These are phyloP conservation scores for Manis javanica DNA, from an alignment of 2,797 vertebrate species.

Conservation along the genomic window DNA sequence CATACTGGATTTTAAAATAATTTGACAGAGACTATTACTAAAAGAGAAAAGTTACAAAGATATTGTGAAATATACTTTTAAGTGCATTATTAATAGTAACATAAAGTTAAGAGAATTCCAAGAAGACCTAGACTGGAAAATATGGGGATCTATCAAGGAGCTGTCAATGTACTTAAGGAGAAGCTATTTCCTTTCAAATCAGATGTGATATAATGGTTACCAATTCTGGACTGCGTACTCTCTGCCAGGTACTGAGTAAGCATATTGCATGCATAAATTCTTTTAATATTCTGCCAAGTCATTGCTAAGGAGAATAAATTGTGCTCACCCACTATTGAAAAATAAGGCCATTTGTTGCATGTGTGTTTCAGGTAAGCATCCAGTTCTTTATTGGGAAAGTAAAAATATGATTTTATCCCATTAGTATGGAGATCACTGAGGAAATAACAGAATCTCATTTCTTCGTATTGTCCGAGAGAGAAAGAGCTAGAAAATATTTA, in stretches of 20 bases:
- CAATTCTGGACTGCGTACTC: background rate
- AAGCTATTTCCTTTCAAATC: conserved; percentile 30
- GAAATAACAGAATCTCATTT: background rate
- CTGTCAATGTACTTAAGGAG: background rate
- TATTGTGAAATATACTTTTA: background rate
- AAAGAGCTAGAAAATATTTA: conserved; percentile 6
- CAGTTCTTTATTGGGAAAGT: background rate
- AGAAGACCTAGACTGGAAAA: background rate
- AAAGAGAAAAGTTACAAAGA: background rate
- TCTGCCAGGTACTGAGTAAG: background rate
- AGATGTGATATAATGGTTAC: background rate
- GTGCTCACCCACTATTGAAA: background rate
- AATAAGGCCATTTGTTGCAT: background rate
- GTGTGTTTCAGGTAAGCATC: background rate
- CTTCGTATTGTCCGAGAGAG: background rate
- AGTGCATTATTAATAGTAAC: background rate
- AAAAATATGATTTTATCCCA: background rate
- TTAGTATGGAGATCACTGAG: background rate
- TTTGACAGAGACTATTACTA: background rate
- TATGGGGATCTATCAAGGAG: background rate
- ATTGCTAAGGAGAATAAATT: conserved; percentile 26
- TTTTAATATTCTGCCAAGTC: background rate
- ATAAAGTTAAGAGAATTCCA: background rate
- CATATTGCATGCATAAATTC: background rate
- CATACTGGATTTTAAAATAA: conserved; percentile 9